Evolutionary conservation across 2,113 vertebrate species (phyloP).

Genomic region (Budorcas taxicolor): DNA sequence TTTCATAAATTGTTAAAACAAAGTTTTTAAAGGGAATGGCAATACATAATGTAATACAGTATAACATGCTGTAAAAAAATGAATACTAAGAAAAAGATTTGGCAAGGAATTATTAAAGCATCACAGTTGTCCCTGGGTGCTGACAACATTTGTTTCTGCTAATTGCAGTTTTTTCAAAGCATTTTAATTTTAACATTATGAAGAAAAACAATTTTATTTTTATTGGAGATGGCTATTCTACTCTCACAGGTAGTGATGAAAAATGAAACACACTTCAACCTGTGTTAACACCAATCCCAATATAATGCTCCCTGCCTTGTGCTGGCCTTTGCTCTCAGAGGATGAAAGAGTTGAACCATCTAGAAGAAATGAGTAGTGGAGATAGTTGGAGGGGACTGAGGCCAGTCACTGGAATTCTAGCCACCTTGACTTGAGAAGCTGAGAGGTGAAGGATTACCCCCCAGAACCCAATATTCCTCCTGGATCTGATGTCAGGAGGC

Average conservation of each 20-base stretch:
- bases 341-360: background rate
- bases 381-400: background rate
- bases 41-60: background rate
- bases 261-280: background rate
- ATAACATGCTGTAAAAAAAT: background rate
- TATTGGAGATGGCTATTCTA: background rate
- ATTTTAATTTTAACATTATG: background rate
- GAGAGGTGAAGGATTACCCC: background rate
- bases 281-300: no score
- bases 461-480: no score
- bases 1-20: background rate
- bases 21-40: background rate
- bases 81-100: background rate
- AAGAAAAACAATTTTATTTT: background rate
- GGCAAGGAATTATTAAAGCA: background rate
- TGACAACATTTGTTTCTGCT: background rate
- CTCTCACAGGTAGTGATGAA: background rate
- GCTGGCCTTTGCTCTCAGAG: no score
- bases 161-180: background rate
- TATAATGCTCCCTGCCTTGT: fast-evolving
- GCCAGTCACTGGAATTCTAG: background rate
- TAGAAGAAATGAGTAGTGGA: no score
- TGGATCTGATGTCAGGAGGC: background rate
- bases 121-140: background rate
- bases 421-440: background rate